These are phyloP conservation scores for Rhaphigaster nebulosa DNA, from an alignment of 2,888 invertebrate genomes.

Conservation along the genomic window DNA sequence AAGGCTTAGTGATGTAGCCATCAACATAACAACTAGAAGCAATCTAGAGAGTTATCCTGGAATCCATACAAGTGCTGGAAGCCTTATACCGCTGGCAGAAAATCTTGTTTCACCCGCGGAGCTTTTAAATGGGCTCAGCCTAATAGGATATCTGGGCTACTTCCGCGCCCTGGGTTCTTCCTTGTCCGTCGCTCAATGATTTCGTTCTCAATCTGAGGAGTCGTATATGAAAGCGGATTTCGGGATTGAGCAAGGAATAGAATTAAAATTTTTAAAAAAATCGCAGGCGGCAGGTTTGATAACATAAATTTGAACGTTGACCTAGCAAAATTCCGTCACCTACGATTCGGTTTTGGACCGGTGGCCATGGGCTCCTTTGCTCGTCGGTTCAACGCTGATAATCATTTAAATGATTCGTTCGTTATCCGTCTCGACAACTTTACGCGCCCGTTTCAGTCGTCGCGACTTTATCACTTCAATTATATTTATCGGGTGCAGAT, in stretches of 20 bases:
- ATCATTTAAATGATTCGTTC: too few species aligned
- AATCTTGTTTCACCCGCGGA: constrained; percentile 24
- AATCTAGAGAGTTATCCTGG: constrained; percentile 35
- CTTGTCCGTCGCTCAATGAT: neutral
- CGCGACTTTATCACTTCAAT: too few species aligned
- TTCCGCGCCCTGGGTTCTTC: constrained; percentile 11
- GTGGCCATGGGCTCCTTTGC: too few species aligned
- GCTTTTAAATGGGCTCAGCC: constrained; percentile 38
- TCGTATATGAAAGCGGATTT: neutral
- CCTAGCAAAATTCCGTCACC: too few species aligned
- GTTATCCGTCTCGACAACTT: too few species aligned
- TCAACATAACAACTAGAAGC: constrained; percentile 5
- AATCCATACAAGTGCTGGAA: constrained; percentile 15
- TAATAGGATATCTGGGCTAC: constrained; percentile 45
- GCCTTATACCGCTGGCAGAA: neutral
- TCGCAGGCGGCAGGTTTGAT: too few species aligned
- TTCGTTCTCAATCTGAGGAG: neutral
- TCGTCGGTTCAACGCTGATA: too few species aligned
- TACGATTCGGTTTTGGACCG: too few species aligned
- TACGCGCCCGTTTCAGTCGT: too few species aligned
- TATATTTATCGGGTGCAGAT: too few species aligned
- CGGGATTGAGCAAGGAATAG: neutral
- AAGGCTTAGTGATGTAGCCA: constrained; percentile 41
- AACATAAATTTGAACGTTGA: neutral
- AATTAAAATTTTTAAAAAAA: too few species aligned